phyloP scores from a whole-genome alignment of 2,113 vertebrate species.

The sheep (Ovis aries) region DNA sequence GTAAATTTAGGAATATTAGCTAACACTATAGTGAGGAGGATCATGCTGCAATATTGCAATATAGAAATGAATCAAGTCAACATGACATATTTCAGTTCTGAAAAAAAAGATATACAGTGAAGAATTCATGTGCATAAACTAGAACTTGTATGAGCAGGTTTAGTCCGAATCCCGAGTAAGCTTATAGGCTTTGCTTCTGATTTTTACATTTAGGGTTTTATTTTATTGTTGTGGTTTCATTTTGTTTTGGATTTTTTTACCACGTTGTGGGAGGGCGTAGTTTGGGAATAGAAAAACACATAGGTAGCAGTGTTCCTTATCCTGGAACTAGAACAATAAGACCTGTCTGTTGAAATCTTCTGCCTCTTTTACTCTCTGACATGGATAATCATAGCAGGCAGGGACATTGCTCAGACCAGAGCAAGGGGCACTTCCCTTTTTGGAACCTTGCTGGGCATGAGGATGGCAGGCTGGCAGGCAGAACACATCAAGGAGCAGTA shows the following conservation, averaged over 20 bases:
- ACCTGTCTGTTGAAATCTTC: background rate
- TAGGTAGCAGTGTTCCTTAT: background rate
- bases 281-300: background rate
- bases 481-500: constrained; percentile 6
- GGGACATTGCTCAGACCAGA: background rate
- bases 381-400: background rate
- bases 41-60: background rate
- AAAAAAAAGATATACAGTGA: background rate
- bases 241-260: background rate
- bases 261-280: background rate
- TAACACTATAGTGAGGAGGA: background rate
- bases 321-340: background rate
- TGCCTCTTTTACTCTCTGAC: background rate
- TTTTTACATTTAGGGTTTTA: background rate
- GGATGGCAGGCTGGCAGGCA: background rate
- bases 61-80: background rate
- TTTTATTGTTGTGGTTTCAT: background rate
- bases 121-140: background rate
- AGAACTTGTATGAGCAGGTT: background rate
- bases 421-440: background rate
- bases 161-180: background rate
- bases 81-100: background rate
- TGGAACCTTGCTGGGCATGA: background rate
- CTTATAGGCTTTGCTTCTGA: background rate
- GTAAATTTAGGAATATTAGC: background rate